These are phyloP conservation scores for Drosophila tsacasi DNA, from an alignment of 1,140 invertebrate genomes.

Conservation along the genomic window DNA sequence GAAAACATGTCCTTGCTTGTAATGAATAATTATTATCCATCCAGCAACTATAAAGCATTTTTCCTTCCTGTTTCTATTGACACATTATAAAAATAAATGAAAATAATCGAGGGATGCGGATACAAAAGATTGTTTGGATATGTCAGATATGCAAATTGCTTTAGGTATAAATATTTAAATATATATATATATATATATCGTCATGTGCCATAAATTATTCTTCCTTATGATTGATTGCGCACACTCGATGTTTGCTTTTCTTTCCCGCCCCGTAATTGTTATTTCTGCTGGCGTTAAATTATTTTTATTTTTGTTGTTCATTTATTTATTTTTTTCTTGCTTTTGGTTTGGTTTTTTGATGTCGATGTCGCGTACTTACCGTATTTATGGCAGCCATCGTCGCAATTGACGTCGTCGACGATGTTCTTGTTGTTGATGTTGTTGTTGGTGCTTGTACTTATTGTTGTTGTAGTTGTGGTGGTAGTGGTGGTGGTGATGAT, in stretches of 20 bases:
- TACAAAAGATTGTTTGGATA: slow-evolving; percentile 33
- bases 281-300: slow-evolving; percentile 42
- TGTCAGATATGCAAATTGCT: slow-evolving; percentile 41
- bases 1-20: not conserved
- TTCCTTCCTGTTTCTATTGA: not conserved
- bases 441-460: slow-evolving; percentile 58
- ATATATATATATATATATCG: slow-evolving; percentile 18
- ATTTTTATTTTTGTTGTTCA: slow-evolving; percentile 8
- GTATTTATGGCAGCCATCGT: slow-evolving; percentile 84
- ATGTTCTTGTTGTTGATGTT: slow-evolving; percentile 59
- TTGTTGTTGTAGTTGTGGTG: slow-evolving; percentile 74
- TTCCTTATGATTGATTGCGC: slow-evolving; percentile 63
- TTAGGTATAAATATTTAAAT: slow-evolving; percentile 17
- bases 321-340: slow-evolving; percentile 2
- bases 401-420: slow-evolving; percentile 78
- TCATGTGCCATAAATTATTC: slow-evolving; percentile 44
- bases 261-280: slow-evolving; percentile 31
- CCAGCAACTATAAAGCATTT: not conserved
- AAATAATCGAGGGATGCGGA: not conserved
- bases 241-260: slow-evolving; percentile 31
- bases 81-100: slow-evolving; percentile 8
- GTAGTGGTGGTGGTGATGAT: slow-evolving; percentile 81
- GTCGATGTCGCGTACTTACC: slow-evolving; percentile 75
- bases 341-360: slow-evolving; percentile 16
- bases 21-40: not conserved